Evolutionary conservation across 2,797 vertebrate species (phyloP).

Genomic region (Poecile montanus): DNA sequence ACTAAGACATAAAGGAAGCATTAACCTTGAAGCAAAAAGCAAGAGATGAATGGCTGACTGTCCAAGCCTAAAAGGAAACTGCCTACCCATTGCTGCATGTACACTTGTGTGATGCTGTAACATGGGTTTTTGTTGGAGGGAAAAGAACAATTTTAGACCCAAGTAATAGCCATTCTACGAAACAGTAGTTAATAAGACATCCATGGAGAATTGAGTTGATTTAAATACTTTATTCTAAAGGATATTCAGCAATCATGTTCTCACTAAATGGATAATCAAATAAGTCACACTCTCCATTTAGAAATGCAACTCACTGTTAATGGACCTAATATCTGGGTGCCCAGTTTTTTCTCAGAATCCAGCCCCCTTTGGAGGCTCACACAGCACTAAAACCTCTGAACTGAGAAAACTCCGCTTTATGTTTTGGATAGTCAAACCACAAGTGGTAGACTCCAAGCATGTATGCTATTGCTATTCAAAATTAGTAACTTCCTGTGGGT

Average conservation of each 20-base stretch:
- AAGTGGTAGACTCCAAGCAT: neutral
- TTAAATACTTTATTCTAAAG: slow-evolving; percentile 36
- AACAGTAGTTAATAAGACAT: slow-evolving; percentile 26
- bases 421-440: neutral
- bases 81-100: neutral
- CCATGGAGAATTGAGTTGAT: neutral
- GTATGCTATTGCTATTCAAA: neutral
- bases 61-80: neutral
- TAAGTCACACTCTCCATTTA: slow-evolving; percentile 31
- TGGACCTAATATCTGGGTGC: neutral
- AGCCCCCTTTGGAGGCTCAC: neutral
- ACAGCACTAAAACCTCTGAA: neutral
- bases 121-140: slow-evolving; percentile 9
- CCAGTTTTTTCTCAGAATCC: neutral
- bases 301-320: neutral
- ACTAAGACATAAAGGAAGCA: neutral
- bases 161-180: slow-evolving; percentile 25
- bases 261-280: slow-evolving; percentile 37
- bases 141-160: neutral
- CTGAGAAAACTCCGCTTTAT: neutral
- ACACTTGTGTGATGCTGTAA: neutral
- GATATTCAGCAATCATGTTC: slow-evolving; percentile 5
- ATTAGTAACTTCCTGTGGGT: neutral
- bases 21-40: slow-evolving; percentile 4
- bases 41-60: neutral